Percentiles rank a stretch among this genome's conserved stretches.
Conservation (phyloP, 2,888 invertebrate genomes). For the Drosophila mulleri region DNA sequence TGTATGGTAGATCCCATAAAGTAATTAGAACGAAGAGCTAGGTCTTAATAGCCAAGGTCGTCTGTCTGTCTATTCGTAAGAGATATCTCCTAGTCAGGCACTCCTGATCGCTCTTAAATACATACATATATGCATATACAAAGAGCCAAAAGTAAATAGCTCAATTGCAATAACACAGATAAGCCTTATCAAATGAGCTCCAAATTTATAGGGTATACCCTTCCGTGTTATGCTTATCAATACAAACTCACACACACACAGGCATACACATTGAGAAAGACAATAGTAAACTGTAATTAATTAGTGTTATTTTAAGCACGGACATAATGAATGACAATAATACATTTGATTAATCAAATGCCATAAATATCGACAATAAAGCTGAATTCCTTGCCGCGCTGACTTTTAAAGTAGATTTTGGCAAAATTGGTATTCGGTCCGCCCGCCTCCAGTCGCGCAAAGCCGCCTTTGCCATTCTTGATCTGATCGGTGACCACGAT, state of each 20-base stretch:
- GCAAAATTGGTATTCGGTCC: constrained; percentile 83
- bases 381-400: constrained; percentile 84
- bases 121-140: not conserved
- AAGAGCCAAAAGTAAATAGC: not conserved
- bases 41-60: not conserved
- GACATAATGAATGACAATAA: not conserved
- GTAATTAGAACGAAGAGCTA: no score
- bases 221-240: constrained; percentile 39
- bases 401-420: constrained; percentile 85
- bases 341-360: constrained; percentile 40
- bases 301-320: constrained; percentile 12
- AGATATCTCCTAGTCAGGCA: not conserved
- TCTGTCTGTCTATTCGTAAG: not conserved
- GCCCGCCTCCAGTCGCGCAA: constrained; percentile 81
- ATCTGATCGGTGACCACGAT: constrained; percentile 84
- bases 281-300: constrained; percentile 48
- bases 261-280: not conserved
- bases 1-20: no score
- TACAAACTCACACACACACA: constrained; percentile 19
- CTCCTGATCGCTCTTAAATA: not conserved
- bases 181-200: not conserved
- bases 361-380: constrained; percentile 85
- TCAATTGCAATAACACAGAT: not conserved
- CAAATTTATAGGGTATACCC: constrained; percentile 19
- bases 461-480: constrained; percentile 85